Base-by-base conservation (phyloP, 2,113 vertebrate genomes). In the Alexandromys fortis region DNA sequence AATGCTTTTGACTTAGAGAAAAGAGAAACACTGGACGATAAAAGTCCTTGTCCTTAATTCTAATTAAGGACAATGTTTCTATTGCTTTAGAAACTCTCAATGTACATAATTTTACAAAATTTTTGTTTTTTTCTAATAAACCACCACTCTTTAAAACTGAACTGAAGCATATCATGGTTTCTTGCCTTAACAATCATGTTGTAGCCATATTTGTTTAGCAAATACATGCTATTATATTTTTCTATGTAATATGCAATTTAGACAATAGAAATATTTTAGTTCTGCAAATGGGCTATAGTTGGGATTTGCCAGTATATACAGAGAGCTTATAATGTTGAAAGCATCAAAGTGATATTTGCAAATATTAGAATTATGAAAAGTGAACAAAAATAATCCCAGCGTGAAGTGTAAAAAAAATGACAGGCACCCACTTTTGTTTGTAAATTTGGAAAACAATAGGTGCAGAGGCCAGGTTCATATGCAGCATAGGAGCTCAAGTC, bases 111-210 rank as follows among this genome's bases (percentile, higher is more conserved):
- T 95, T 93, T 65, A 72, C 58, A 94, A 96, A 93, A 75, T 76
- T 83, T 75, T 28, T 90, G 26, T 49, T 94, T 95, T 78, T 49
- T 11, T 75, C 30, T 89, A 95, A 86, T 95, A 83, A 96, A 93
- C 78, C 28, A 89, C 4, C 89, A 49, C 35, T 93, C 10, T 4
- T n/a, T 77, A 86, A 97, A 92, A 92, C 38, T 85, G 8, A 19
- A 86, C 13, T 52, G 79, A 93, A 95, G 90, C 9, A 33, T 67
- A 12, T 58, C 33, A 87, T 79, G 16, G 83, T 96, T 96, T 77
- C 78, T 91, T 67, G 13, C 7, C 49, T 95, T 70, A 55, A 33
- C 49, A 91, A 68, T 88, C 78, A 67, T 83, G 16, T 83, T 92
- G 42, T 86, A 26, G 22, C 11, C 49, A 30, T 68, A 67, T 86